Percentiles rank a stretch among this genome's conserved stretches.
phyloP scores from a whole-genome alignment of 2,888 invertebrate species.

The Caenorhabditis sp. region DNA sequence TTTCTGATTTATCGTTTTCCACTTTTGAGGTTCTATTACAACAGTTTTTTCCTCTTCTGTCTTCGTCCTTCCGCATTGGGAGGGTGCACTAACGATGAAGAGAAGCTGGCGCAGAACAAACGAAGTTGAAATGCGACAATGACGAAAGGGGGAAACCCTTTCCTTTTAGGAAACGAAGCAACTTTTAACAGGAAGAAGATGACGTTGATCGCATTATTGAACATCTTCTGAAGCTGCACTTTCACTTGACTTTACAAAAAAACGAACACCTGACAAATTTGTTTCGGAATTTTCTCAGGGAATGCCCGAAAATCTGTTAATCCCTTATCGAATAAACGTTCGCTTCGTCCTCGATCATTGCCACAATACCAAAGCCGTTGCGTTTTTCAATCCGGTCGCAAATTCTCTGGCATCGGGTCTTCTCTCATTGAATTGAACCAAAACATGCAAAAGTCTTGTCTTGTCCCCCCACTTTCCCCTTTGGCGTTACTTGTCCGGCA shows the following conservation, averaged over 20 bases:
- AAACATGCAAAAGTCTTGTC: conserved; percentile 41
- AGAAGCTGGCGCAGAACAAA: conserved; percentile 1
- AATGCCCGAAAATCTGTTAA: conserved; percentile 49
- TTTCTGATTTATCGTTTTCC: conserved; percentile 58
- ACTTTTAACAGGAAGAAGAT: conserved; percentile 13
- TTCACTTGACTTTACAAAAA: conserved; percentile 39
- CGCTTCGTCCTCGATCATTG: conserved; percentile 31
- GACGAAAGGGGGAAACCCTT: conserved; percentile 5
- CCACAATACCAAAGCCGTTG: conserved; percentile 33
- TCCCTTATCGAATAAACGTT: conserved; percentile 59
- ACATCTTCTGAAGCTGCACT: conserved; percentile 28
- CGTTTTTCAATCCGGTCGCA: conserved; percentile 52
- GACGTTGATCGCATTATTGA: conserved; percentile 48
- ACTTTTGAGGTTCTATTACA: conserved; percentile 60
- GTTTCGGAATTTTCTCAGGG: neutral
- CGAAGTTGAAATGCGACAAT: conserved; percentile 30
- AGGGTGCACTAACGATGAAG: conserved; percentile 11
- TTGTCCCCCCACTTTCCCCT: conserved; percentile 39
- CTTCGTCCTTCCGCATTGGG: conserved; percentile 3
- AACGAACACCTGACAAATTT: conserved; percentile 32
- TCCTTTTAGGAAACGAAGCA: conserved; percentile 5
- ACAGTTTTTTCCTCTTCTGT: conserved; percentile 39
- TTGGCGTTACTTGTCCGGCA: conserved; percentile 32
- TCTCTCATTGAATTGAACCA: conserved; percentile 57
- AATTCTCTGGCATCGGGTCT: conserved; percentile 24